These are phyloP conservation scores for Meloe dianella DNA, from an alignment of 2,888 invertebrate genomes.

Conservation along the genomic window DNA sequence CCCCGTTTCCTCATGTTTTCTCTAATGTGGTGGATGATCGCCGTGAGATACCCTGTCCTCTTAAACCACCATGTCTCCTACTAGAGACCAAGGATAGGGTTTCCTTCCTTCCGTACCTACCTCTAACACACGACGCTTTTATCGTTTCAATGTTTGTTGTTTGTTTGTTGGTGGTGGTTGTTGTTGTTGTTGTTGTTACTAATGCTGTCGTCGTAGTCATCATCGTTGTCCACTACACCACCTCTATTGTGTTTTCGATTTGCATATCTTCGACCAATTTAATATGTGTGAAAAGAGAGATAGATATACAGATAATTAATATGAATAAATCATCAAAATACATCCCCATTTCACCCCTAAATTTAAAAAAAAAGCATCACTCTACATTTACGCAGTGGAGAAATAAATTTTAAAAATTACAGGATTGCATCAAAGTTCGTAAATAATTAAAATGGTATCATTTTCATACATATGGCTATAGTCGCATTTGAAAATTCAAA, in stretches of 20 bases:
- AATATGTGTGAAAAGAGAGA: background rate
- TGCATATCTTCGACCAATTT: slow-evolving; percentile 29
- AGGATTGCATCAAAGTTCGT: slow-evolving; percentile 22
- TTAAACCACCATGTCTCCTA: slow-evolving; percentile 54
- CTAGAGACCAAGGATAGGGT: slow-evolving; percentile 50
- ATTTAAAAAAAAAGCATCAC: background rate
- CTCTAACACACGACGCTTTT: slow-evolving; percentile 24
- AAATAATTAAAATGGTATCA: slow-evolving; percentile 25
- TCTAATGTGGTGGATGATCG: slow-evolving; percentile 45
- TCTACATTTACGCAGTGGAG: background rate
- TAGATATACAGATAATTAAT: background rate
- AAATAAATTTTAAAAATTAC: slow-evolving; percentile 15
- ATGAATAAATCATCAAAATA: slow-evolving; percentile 6
- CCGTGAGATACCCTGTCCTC: slow-evolving; percentile 53
- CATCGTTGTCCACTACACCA: slow-evolving; percentile 10
- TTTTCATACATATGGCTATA: slow-evolving; percentile 3
- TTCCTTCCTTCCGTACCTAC: slow-evolving; percentile 54
- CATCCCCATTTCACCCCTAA: background rate
- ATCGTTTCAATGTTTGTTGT: slow-evolving; percentile 18
- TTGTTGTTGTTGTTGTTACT: background rate
- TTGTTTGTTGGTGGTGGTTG: too few relatives aligned
- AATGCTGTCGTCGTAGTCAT: background rate
- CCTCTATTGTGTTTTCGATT: slow-evolving; percentile 27
- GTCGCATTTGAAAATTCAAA: background rate
- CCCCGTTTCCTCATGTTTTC: slow-evolving; percentile 37